A percentile compares a stretch with the other conserved stretches of the same genome.
Evolutionary conservation across 2,888 invertebrate genomes (phyloP).

Genomic region (Drosophila mercatorum): DNA sequence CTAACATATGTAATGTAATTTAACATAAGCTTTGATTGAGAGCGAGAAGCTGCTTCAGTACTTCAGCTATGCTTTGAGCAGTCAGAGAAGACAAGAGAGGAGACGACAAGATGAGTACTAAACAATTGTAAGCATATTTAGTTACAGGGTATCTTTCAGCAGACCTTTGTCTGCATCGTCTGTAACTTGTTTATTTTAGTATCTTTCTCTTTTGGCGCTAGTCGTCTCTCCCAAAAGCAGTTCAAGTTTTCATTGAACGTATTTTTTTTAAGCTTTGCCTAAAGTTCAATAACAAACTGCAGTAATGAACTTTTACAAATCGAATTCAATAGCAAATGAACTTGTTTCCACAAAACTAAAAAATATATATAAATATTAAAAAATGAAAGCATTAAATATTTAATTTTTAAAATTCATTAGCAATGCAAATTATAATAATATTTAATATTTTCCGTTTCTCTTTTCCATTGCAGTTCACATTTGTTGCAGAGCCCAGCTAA

Average conservation of each 20-base stretch:
- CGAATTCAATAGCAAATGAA: conserved; percentile 27
- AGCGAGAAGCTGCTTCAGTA: too few species aligned
- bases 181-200: conserved; percentile 26
- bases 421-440: conserved; percentile 17
- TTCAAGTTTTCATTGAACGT: conserved; percentile 45
- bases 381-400: conserved; percentile 1
- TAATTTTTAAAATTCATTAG: conserved; percentile 4
- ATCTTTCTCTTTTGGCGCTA: conserved; percentile 44
- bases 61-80: too few species aligned
- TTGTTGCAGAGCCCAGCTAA: conserved; percentile 41
- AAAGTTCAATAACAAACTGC: conserved; percentile 66
- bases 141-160: background rate
- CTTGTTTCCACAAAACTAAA: conserved; percentile 3
- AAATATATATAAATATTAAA: background rate
- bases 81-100: too few species aligned
- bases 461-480: conserved; percentile 51
- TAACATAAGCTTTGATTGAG: too few species aligned
- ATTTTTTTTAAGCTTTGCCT: conserved; percentile 14
- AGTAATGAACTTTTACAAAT: conserved; percentile 37
- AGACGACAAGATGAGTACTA: too few species aligned
- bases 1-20: too few species aligned
- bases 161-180: too few species aligned
- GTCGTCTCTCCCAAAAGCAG: conserved; percentile 27
- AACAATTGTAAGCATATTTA: too few species aligned
- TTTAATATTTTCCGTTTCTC: conserved; percentile 16